A percentile compares a stretch with the other conserved stretches of the same genome.
These are phyloP conservation scores for Xenus cinereus DNA, from an alignment of 2,113 vertebrate genomes.

Conservation along the genomic window DNA sequence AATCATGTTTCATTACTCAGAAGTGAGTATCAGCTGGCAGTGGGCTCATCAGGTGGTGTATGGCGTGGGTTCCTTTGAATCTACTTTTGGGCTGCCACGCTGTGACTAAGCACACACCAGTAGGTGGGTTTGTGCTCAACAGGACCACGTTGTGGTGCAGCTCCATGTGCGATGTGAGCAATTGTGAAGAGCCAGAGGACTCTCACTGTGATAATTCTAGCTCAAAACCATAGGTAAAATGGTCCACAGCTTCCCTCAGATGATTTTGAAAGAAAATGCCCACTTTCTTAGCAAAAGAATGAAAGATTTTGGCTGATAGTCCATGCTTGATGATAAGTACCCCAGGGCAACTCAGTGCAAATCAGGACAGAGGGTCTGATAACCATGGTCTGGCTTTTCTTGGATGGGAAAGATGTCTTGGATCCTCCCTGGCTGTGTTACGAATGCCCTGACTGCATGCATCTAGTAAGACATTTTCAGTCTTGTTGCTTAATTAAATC, in stretches of 20 bases:
- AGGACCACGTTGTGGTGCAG: background rate
- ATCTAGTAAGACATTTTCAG: background rate
- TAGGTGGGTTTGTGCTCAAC: background rate
- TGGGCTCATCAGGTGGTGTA: rapidly evolving
- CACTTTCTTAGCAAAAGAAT: background rate
- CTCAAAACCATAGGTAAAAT: background rate
- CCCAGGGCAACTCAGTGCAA: background rate
- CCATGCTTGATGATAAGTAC: background rate
- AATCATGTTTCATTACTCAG: rapidly evolving
- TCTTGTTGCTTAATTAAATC: background rate
- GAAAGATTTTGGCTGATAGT: background rate
- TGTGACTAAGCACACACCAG: rapidly evolving
- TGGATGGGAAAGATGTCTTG: background rate
- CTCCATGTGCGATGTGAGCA: background rate
- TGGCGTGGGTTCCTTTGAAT: background rate
- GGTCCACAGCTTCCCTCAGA: background rate
- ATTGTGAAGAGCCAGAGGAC: background rate
- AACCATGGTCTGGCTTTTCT: background rate
- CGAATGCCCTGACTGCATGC: background rate
- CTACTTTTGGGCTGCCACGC: background rate
- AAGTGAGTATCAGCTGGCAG: background rate
- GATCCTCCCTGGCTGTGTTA: background rate
- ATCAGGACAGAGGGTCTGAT: background rate
- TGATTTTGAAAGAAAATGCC: background rate
- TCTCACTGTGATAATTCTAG: background rate